These are phyloP conservation scores for Hyposoter didymator DNA, from an alignment of 2,888 invertebrate species.

Conservation along the genomic window DNA sequence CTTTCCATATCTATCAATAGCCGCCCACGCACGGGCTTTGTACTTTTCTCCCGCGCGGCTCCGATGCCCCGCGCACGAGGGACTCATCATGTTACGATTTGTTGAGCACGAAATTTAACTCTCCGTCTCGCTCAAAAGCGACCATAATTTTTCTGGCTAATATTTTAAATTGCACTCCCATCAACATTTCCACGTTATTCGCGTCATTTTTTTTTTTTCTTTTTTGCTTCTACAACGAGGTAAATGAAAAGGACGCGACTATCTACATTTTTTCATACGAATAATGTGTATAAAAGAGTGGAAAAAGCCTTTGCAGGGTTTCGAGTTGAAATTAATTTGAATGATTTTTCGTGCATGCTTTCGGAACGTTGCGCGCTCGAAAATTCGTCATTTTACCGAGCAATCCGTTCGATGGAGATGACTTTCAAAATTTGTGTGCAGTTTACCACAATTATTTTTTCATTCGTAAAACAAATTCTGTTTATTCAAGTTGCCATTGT, in stretches of 20 bases:
- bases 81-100: constrained; percentile 55
- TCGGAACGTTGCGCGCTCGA: neutral
- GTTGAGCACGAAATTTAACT: constrained; percentile 36
- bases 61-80: constrained; percentile 7
- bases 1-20: constrained; percentile 31
- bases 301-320: neutral
- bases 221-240: neutral
- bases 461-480: neutral
- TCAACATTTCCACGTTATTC: neutral
- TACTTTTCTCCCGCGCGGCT: neutral
- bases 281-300: neutral
- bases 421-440: neutral
- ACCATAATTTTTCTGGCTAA: constrained; percentile 18
- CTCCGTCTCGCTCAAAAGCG: constrained; percentile 3
- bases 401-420: neutral
- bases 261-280: neutral
- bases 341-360: constrained; percentile 9
- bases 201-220: neutral
- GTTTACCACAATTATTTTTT: neutral
- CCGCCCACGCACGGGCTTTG: constrained; percentile 36
- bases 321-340: neutral
- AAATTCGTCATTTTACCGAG: neutral
- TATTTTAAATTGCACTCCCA: constrained; percentile 14
- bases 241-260: neutral
- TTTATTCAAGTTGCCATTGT: neutral